Evolutionary conservation across 1,140 invertebrate species (phyloP), one percentile per base, ranked within the genome.

Genomic region (Bombus terrestris): DNA sequence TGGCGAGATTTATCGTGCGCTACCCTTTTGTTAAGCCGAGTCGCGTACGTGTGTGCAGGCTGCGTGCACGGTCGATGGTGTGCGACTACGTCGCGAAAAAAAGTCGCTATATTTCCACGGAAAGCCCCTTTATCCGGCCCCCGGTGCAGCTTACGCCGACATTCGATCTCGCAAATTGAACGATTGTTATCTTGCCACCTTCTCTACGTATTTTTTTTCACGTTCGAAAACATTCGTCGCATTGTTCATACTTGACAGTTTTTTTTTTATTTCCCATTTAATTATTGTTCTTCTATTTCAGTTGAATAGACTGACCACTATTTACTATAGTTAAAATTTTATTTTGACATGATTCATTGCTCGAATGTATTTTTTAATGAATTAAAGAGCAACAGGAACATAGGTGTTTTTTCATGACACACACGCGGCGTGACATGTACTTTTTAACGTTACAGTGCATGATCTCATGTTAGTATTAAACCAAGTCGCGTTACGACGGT

Each of bases 1-100:
- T 80, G 83, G 69, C 85, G 82, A 93, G 92, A 93, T 93, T 92
- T 92, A 92, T 93, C 87, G 87, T 83, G 43, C 37, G 57, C 75
- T 25, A 64, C 86, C 86, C 86, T 89, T 85, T 91, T 90, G 71
- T 88, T 89, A 91, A 92, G 89, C 88, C 74, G 66, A 47, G 75
- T 66, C 79, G 79, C 39, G 66, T 83, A 77, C 85, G 83, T 83
- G 84, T 85, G 81, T 47, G 64, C 64, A 39, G 53, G 53, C 10
- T 47, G 35, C 68, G 69, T 83, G 28, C 62, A 32, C 66, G n/a
- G 28, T 43, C 64, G 77, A 35, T 53, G 47, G 47, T 53, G 47
- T 8, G 47, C 47, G 47, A 53, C 28, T 62, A 76, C 62, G 47
- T 59, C 66, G 22, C 28, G 25, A 53, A 5, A 85, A 85, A 64